Percentiles rank a stretch among this genome's conserved stretches.
Conservation (phyloP, 1,140 invertebrate species). For the Trichomalopsis sarcophagae region DNA sequence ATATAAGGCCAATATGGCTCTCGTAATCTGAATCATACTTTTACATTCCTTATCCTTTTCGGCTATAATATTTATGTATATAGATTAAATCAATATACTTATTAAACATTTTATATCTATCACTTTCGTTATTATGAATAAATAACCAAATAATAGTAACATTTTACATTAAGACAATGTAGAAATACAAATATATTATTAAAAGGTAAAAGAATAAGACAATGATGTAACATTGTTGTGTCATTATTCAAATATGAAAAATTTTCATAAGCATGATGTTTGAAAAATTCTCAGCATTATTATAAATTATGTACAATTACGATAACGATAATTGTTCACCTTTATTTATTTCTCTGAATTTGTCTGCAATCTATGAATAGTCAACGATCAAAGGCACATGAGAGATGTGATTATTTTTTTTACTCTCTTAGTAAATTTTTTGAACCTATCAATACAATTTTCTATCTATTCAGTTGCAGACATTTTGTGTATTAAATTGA, state of each 20-base stretch:
- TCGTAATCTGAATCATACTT: conserved; percentile 29
- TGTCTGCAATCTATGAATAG: conserved; percentile 28
- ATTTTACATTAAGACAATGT: conserved; percentile 39
- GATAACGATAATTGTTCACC: conserved; percentile 24
- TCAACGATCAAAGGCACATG: conserved; percentile 45
- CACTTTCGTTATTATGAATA: conserved; percentile 39
- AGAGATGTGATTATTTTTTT: conserved; percentile 34
- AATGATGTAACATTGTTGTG: conserved; percentile 18
- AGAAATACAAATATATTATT: conserved; percentile 33
- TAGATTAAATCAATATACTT: conserved; percentile 20
- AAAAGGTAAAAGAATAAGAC: conserved; percentile 38
- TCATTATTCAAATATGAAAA: conserved; percentile 22
- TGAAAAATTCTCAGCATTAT: conserved; percentile 21
- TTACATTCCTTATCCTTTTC: conserved; percentile 1
- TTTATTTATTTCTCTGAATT: background rate
- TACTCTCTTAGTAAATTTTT: conserved; percentile 2
- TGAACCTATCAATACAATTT: conserved; percentile 35
- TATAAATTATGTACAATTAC: conserved; percentile 43
- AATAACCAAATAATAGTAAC: conserved; percentile 43
- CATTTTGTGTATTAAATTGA: conserved; percentile 34
- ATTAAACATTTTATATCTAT: conserved; percentile 27
- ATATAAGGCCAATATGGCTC: conserved; percentile 10
- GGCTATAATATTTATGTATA: background rate
- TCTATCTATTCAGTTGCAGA: conserved; percentile 30
- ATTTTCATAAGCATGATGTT: conserved; percentile 33